Base-by-base conservation (phyloP, 2,113 vertebrate species). In the Oriolus oriolus region DNA sequence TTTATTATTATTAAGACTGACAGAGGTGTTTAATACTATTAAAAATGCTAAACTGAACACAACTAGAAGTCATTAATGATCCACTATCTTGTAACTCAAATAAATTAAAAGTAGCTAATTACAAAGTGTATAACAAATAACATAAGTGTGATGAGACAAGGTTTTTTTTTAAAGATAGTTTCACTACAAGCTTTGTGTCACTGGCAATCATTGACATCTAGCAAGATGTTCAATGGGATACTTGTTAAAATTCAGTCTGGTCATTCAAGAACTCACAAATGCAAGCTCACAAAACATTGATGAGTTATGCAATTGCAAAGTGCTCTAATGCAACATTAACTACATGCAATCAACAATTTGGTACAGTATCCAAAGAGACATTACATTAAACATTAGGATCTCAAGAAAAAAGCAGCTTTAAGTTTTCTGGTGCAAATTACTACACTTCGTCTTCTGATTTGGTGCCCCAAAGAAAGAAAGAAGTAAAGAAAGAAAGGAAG, bases 261-360 rank as follows among this genome's bases (percentile, higher is more conserved):
- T 97, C 96, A 97, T 97, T 95, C 97, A 96, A 96, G 97, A 98
- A 97, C 97, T 98, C 98, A 98, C 98, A 96, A 96, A 97, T 95
- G 98, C 97, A 98, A 99, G 99, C 98, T 99, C 98, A 98, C 98
- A 97, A 98, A 97, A 99, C 98, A 98, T 97, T 90, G 96, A 98
- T 98, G 98, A 98, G 97, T 98, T 97, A 98, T 98, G 98, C 98
- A 98, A 98, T 95, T 98, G 98, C 98, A 98, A 98, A 98, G 98
- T 98, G 98, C 98, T 98, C 98, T 98, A 98, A 98, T 98, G 98
- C 98, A 99, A 98, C 98, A 98, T 98, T 98, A 98, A 98, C 98
- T 97, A 98, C 98, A 99, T 98, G 97, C 98, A 98, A 97, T 96
- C 98, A 98, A 98, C 98, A 84, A 98, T 98, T 98, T 98, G 97